Percentiles rank a stretch among this genome's conserved stretches.
phyloP scores from a whole-genome alignment of 2,113 vertebrate species.

The Chrysemys picta region DNA sequence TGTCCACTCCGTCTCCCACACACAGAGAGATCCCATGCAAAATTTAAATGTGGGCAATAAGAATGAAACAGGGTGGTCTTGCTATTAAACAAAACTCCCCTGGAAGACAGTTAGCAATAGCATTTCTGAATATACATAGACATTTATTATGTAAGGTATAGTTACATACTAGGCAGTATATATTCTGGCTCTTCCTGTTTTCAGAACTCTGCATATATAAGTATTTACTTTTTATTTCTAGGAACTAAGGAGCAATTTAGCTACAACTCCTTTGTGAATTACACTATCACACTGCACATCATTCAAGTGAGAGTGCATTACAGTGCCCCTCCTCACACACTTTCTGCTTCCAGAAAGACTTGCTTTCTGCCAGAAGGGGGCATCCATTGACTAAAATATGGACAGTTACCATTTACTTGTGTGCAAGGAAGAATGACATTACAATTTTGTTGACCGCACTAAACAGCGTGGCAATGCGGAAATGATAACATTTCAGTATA shows the following conservation, averaged over 20 bases:
- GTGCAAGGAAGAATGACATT: background rate
- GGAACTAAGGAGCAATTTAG: background rate
- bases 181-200: background rate
- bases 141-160: background rate
- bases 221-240: background rate
- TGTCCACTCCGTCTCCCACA: background rate
- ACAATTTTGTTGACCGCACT: background rate
- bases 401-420: background rate
- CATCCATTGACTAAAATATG: slow-evolving; percentile 47
- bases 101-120: background rate
- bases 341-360: background rate
- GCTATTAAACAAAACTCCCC: background rate
- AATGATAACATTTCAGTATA: background rate
- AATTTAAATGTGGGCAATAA: background rate
- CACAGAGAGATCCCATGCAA: background rate
- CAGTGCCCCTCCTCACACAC: background rate
- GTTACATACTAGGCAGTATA: background rate
- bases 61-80: background rate
- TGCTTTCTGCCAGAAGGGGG: slow-evolving; percentile 68
- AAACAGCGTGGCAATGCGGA: background rate
- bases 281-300: background rate
- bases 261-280: background rate
- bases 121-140: background rate
- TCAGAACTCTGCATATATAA: background rate
- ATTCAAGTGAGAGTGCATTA: background rate